Percentiles rank a stretch among this genome's conserved stretches.
These are phyloP conservation scores for Amphiduros pacificus DNA, from an alignment of 2,888 invertebrate species.

Conservation along the genomic window DNA sequence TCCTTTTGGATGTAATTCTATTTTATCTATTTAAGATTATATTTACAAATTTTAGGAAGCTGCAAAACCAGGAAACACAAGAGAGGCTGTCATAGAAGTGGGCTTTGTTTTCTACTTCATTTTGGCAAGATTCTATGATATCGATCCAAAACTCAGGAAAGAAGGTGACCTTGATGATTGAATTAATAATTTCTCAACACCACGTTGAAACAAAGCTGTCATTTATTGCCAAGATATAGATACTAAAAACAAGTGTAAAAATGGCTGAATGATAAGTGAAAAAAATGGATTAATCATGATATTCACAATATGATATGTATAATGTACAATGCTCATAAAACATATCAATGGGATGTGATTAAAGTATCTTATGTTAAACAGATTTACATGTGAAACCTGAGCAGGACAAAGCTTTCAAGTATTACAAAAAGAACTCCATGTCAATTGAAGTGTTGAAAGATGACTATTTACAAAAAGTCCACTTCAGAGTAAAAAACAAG, in stretches of 20 bases:
- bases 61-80: not conserved
- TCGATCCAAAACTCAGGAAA: slow-evolving; percentile 24
- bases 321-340: too few species aligned
- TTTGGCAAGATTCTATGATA: slow-evolving; percentile 27
- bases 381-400: slow-evolving; percentile 40
- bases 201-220: too few species aligned
- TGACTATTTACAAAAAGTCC: slow-evolving; percentile 55
- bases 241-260: too few species aligned
- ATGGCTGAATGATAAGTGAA: too few species aligned
- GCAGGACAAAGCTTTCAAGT: slow-evolving; percentile 50
- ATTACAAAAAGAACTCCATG: slow-evolving; percentile 55
- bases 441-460: slow-evolving; percentile 58
- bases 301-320: too few species aligned
- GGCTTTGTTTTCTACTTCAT: slow-evolving; percentile 32
- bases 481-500: slow-evolving; percentile 58
- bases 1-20: not conserved
- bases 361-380: not conserved
- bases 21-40: too few species aligned
- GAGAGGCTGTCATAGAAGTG: slow-evolving; percentile 23
- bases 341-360: too few species aligned
- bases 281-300: too few species aligned
- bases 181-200: too few species aligned
- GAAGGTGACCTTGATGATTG: too few species aligned
- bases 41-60: too few species aligned
- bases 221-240: too few species aligned